Percentiles rank a stretch among this genome's conserved stretches.
These are phyloP conservation scores for Caprella mutica DNA, from an alignment of 2,888 invertebrate species.

Conservation along the genomic window DNA sequence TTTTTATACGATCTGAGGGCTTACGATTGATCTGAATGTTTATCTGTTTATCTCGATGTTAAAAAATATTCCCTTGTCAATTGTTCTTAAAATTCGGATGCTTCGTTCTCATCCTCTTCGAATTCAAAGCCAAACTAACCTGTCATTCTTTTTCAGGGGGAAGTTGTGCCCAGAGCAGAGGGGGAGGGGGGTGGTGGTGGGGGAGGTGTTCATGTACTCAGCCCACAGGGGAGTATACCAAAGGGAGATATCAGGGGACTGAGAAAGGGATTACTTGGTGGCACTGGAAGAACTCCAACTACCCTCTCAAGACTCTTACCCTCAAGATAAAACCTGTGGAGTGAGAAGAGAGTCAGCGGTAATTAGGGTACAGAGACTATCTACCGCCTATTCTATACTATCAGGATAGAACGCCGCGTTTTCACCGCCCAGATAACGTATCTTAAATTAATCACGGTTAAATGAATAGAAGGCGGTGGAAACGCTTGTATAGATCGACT, in stretches of 20 bases:
- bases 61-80: too few relatives aligned
- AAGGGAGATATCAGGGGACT: constrained; percentile 26
- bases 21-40: too few relatives aligned
- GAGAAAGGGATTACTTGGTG: constrained; percentile 33
- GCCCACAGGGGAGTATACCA: constrained; percentile 31
- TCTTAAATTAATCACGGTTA: too few relatives aligned
- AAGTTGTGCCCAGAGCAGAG: constrained; percentile 27
- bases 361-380: too few relatives aligned
- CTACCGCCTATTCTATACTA: too few relatives aligned
- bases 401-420: too few relatives aligned
- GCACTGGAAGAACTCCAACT: constrained; percentile 34
- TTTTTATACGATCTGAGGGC: too few relatives aligned
- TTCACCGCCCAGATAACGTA: too few relatives aligned
- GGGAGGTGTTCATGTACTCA: constrained; percentile 33
- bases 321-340: constrained; percentile 29
- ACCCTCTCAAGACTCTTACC: constrained; percentile 28
- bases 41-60: constrained; percentile 1
- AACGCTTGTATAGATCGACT: too few relatives aligned
- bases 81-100: too few relatives aligned
- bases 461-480: too few relatives aligned
- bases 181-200: constrained; percentile 34
- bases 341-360: constrained; percentile 9
- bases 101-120: too few relatives aligned
- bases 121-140: background rate
- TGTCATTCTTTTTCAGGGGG: constrained; percentile 22